phyloP scores from a whole-genome alignment of 2,113 vertebrate species.

The Lamprotornis superbus region DNA sequence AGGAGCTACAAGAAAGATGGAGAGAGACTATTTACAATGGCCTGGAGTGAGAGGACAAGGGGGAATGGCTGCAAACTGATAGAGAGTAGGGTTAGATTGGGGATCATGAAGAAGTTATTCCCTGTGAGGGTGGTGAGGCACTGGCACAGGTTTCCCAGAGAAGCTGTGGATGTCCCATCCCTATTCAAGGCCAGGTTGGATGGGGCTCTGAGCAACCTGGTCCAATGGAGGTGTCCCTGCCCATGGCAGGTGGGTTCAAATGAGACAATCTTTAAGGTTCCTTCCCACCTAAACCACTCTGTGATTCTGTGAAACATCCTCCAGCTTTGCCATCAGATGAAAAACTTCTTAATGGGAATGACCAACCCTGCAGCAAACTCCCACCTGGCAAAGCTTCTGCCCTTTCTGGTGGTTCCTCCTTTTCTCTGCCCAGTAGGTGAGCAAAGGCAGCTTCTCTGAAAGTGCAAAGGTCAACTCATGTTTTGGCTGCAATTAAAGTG shows the following conservation, averaged over 20 bases:
- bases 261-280: accelerated
- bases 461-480: background rate
- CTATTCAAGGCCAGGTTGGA: background rate
- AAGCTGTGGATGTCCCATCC: background rate
- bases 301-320: background rate
- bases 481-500: background rate
- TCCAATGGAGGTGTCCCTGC: background rate
- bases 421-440: background rate
- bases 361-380: background rate
- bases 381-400: background rate
- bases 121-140: background rate
- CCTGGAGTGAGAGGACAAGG: background rate
- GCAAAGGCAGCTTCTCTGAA: background rate
- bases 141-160: background rate
- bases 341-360: background rate
- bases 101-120: background rate
- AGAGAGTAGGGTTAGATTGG: no score
- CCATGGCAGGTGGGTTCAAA: accelerated
- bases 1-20: background rate
- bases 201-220: background rate
- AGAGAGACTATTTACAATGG: background rate
- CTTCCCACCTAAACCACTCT: background rate
- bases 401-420: background rate
- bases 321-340: background rate
- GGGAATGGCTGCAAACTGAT: background rate